Evolutionary conservation across 2,888 invertebrate species (phyloP).

Genomic region (Chymomyza amoena): DNA sequence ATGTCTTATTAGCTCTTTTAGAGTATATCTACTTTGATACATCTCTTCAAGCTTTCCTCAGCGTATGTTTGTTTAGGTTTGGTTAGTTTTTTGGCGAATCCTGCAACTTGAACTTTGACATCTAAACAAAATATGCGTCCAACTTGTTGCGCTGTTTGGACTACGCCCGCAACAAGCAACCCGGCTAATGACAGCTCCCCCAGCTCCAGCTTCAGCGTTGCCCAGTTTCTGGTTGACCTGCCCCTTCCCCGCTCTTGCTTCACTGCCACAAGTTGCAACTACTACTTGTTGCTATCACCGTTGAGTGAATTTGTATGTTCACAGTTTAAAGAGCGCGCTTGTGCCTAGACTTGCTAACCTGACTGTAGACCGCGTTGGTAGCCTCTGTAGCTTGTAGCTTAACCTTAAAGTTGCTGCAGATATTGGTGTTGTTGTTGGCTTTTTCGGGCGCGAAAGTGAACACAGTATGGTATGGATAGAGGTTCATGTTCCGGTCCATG

Average conservation of each 20-base stretch:
- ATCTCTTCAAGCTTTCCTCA: constrained; percentile 19
- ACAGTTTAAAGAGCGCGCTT: constrained; percentile 64
- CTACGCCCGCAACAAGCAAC: constrained; percentile 60
- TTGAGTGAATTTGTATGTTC: constrained; percentile 78
- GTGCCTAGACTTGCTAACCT: constrained; percentile 4
- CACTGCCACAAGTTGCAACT: constrained; percentile 25
- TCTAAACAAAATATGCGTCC: constrained; percentile 66
- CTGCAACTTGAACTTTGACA: constrained; percentile 62
- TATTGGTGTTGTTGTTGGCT: neutral
- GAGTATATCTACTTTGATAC: too few relatives aligned
- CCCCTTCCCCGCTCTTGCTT: neutral
- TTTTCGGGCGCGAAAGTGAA: constrained; percentile 68
- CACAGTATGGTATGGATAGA: constrained; percentile 36
- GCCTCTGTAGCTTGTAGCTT: constrained; percentile 44
- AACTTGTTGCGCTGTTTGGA: constrained; percentile 58
- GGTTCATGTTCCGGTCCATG: constrained; percentile 15
- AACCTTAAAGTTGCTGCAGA: constrained; percentile 37
- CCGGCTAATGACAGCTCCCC: constrained; percentile 11
- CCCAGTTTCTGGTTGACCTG: neutral
- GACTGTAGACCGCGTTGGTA: constrained; percentile 34
- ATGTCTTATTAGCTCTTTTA: too few relatives aligned
- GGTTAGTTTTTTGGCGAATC: neutral
- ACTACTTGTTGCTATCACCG: constrained; percentile 67
- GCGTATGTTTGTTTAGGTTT: constrained; percentile 39
- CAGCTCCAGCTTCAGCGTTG: neutral